phyloP scores from a whole-genome alignment of 2,113 vertebrate species.

The Tetrao urogallus region DNA sequence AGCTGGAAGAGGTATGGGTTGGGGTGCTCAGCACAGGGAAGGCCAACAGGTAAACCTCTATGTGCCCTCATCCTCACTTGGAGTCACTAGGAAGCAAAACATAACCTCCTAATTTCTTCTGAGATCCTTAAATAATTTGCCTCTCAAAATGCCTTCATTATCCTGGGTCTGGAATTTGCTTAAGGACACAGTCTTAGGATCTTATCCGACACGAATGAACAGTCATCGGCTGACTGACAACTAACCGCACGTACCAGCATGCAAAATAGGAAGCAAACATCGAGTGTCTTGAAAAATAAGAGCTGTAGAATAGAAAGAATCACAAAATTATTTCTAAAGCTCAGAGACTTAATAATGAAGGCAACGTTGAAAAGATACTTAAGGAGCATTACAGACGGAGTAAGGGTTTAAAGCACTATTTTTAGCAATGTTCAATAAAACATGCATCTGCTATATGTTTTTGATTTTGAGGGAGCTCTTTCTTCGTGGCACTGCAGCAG shows the following conservation, averaged over 20 bases:
- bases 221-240: constrained; percentile 48
- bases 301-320: constrained; percentile 26
- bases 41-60: neutral
- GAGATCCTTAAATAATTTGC: neutral
- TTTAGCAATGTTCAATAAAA: constrained; percentile 72
- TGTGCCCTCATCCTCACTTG: neutral
- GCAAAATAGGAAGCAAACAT: constrained; percentile 45
- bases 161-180: neutral
- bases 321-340: constrained; percentile 67
- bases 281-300: constrained; percentile 42
- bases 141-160: neutral
- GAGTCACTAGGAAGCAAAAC: neutral
- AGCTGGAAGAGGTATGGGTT: neutral
- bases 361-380: constrained; percentile 70
- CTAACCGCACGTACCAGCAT: neutral
- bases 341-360: constrained; percentile 70
- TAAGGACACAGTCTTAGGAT: neutral
- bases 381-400: constrained; percentile 71
- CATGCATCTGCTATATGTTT: constrained; percentile 74
- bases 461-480: constrained; percentile 64
- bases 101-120: neutral
- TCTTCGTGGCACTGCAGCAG: neutral
- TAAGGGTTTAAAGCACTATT: constrained; percentile 67
- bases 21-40: neutral
- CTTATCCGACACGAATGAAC: neutral